Base-by-base conservation (phyloP, 2,113 vertebrate genomes). In the Pangasianodon hypophthalmus region DNA sequence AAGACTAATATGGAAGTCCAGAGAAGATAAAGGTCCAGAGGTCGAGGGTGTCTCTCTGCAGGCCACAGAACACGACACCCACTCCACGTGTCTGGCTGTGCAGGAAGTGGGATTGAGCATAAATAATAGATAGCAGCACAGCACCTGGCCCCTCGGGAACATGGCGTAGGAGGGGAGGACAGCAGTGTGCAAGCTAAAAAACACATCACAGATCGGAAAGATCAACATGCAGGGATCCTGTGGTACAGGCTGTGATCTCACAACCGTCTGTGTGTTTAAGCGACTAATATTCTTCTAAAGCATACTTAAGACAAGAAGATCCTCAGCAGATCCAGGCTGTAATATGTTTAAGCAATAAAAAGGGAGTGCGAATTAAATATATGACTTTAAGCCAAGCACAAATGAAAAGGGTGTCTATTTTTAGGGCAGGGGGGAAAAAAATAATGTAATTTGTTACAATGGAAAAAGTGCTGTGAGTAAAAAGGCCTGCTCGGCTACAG, bases 111-210 rank as follows among this genome's bases (percentile, higher is more conserved):
- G 90, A 92, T 88, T 56, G 58, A 84, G 67, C 71, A 93, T 95
- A 90, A 94, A 94, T 95, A 95, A 95, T 95, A 89, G 81, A 94
- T 92, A 92, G 88, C 64, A 89, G 75, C 52, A 32, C 62, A 80
- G 50, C 82, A 86, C 60, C 71, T 77, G 54, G 48, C 75, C 87
- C 84, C 88, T 85, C 2, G 75, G 90, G 90, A 87, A 29, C 62
- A 71, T 52, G 46, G 71, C 26, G 50, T 85, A 69, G 83, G 54
- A 84, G 84, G 88, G 64, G 37, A 87, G 69, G 88, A 88, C 46
- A 79, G 85, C 41, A 81, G 32, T 84, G 79, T 77, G 90, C 48
- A 48, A 86, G 48, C 52, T 77, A 71, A 86, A 86, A 88, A 91
- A 88, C 86, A 91, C 81, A 83, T 32, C 48, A 64, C 44, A 84